phyloP scores from a whole-genome alignment of 2,888 invertebrate species.

The Fragum fragum region DNA sequence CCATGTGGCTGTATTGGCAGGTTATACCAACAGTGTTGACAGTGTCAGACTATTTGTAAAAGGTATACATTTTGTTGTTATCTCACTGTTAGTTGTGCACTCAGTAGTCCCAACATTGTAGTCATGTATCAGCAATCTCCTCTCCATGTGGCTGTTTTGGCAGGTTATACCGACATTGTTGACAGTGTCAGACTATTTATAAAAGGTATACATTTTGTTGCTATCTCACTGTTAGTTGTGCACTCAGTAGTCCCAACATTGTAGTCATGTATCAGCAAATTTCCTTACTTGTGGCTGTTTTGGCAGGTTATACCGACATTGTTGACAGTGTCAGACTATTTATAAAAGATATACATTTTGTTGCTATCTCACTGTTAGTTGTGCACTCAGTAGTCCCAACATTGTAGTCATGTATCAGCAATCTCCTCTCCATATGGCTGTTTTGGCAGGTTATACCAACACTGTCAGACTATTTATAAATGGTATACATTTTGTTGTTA shows the following conservation, averaged over 20 bases:
- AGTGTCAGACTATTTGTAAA: conserved; percentile 96
- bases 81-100: too few species aligned
- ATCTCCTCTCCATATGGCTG: conserved; percentile 98
- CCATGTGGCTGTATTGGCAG: conserved; percentile 98
- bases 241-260: conserved; percentile 97
- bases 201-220: conserved; percentile 65
- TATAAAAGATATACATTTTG: conserved; percentile 78
- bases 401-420: conserved; percentile 90
- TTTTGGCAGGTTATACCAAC: conserved; percentile 97
- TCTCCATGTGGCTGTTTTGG: conserved; percentile 98
- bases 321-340: conserved; percentile 90
- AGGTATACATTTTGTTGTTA: conserved; percentile 91
- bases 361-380: too few species aligned
- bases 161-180: conserved; percentile 97
- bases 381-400: conserved; percentile 95
- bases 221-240: too few species aligned
- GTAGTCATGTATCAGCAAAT: conserved; percentile 91
- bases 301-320: conserved; percentile 96
- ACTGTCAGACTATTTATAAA: conserved; percentile 89
- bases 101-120: conserved; percentile 97
- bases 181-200: conserved; percentile 90
- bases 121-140: conserved; percentile 91
- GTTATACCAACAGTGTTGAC: conserved; percentile 96
- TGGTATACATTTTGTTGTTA: conserved; percentile 63
- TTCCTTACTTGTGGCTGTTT: conserved; percentile 98